Conservation (phyloP, 1,140 invertebrate genomes). For the Drosophila sulfurigaster region DNA sequence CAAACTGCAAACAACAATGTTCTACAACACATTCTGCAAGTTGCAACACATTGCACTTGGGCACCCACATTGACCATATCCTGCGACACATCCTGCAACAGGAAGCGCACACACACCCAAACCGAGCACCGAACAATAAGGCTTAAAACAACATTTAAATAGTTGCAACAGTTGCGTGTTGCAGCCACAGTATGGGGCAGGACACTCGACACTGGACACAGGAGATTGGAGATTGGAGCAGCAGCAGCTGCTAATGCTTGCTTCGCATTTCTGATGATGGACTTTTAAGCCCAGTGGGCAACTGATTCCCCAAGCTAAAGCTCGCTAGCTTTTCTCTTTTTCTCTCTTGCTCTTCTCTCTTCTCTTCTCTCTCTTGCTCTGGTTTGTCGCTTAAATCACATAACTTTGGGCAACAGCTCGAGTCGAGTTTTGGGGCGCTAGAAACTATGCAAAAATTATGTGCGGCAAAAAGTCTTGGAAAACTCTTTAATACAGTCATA, state of each 20-base stretch:
- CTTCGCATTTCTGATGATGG: neutral
- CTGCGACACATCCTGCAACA: constrained; percentile 75
- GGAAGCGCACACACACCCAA: constrained; percentile 54
- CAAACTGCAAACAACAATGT: constrained; percentile 37
- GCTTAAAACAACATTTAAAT: constrained; percentile 71
- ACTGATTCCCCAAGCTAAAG: no score
- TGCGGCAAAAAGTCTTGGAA: constrained; percentile 53
- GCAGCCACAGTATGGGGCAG: constrained; percentile 12
- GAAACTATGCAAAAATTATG: constrained; percentile 78
- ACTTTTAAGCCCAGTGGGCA: no score
- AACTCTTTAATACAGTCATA: constrained; percentile 79
- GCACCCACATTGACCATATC: constrained; percentile 49
- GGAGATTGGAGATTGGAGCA: no score
- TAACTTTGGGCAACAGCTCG: constrained; percentile 50
- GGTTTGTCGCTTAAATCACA: constrained; percentile 16
- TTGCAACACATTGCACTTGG: constrained; percentile 14
- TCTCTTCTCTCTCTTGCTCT: no score
- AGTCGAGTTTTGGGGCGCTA: constrained; percentile 36
- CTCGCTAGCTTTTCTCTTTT: no score
- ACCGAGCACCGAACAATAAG: constrained; percentile 34
- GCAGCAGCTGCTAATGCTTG: neutral
- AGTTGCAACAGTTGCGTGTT: constrained; percentile 47
- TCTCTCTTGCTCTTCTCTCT: neutral
- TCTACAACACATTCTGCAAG: constrained; percentile 30
- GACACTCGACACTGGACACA: neutral